Percentiles rank a stretch among this genome's conserved stretches.
phyloP scores from a whole-genome alignment of 2,113 vertebrate genomes.

The Sterrhoptilus dennistouni region DNA sequence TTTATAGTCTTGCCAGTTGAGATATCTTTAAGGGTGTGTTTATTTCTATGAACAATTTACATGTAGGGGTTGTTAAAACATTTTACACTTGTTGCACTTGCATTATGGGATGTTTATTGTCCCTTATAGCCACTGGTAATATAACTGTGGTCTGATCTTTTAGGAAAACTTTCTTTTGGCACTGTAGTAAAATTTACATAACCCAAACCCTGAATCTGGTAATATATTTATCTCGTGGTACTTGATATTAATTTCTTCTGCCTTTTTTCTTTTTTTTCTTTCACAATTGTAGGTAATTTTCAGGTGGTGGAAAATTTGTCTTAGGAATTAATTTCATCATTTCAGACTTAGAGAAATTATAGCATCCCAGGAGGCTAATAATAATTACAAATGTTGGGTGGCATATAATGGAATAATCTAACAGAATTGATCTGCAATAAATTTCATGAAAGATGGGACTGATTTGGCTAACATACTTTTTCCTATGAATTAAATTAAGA shows the following conservation, averaged over 20 bases:
- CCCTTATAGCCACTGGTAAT: neutral
- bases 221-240: neutral
- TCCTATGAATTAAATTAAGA: neutral
- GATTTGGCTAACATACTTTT: neutral
- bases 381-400: neutral
- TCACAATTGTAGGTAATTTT: constrained; percentile 70
- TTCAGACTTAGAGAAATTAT: constrained; percentile 71
- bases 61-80: neutral
- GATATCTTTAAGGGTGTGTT: neutral
- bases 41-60: neutral
- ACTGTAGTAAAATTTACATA: neutral
- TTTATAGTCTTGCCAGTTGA: neutral
- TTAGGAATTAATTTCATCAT: constrained; percentile 61
- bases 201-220: neutral
- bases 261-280: neutral
- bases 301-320: constrained; percentile 79
- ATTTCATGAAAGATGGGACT: neutral
- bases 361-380: constrained; percentile 40
- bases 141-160: neutral
- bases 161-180: neutral
- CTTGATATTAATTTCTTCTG: neutral
- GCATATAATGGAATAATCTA: neutral
- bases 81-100: neutral
- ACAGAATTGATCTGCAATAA: neutral
- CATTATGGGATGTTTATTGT: neutral